Evolutionary conservation across 2,888 invertebrate genomes (phyloP), one percentile per base, ranked within the genome.

Genomic region (Belgica antarctica): DNA sequence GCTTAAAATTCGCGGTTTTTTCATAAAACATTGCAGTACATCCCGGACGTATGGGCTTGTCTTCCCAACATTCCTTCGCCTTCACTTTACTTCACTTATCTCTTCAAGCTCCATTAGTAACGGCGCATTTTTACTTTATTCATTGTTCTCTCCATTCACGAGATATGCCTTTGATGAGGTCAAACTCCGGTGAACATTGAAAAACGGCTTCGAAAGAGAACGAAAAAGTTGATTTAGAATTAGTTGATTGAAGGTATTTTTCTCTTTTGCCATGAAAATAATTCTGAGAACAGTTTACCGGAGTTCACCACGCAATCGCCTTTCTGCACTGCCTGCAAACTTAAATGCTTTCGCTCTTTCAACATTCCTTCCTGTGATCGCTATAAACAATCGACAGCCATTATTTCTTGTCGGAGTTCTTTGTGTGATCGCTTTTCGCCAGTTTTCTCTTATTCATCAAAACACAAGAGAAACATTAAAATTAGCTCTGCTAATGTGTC

Each of bases 361-460:
- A 22, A 52, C 22, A 22, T 22, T 41, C 34, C 12, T 52, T 10
- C 5, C 52, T 22, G 5, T 3, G 22, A 52, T 31, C 34, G 34
- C 34, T 31, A 12, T n/a, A n/a, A 63, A 41, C 36, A 36, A 12
- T 63, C 63, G 24, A 62, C 62, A 52, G 17, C 41, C 62, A 62
- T 62, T 62, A 22, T 62, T 61, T 61, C 31, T 61, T 31, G 0
- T n/a, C n/a, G n/a, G n/a, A 22, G 19, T 28, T 28, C 12, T 25
- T 17, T 31, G n/a, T n/a, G 36, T 25, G 63, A 63, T 63, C 63
- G 41, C 25, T 22, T 63, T 41, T 63, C 63, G 63, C 62, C 22
- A 52, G 52, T 2, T 2, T 17, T 52, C 52, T 22, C 17, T 41
- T 10, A 41, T 3, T 41, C 41, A 31, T 41, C n/a, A 15, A 22